Base-by-base conservation (phyloP, 2,888 invertebrate species). In the Leptinotarsa tumamoca region DNA sequence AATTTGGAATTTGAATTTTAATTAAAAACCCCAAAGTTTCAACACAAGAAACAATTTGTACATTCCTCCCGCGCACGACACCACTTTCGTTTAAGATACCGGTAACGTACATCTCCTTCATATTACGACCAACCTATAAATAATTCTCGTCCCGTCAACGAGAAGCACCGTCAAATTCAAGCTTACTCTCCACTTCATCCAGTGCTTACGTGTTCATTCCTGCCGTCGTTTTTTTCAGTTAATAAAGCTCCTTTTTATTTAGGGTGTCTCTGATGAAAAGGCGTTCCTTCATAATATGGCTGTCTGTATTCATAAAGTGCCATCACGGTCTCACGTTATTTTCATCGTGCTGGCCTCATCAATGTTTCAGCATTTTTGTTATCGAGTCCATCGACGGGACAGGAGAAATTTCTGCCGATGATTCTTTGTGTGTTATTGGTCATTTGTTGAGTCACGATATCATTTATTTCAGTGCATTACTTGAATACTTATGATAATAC, bases 191-290 rank as follows among this genome's bases (percentile, higher is more conserved):
- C 23, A 68, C 54, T 68, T 68, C 51, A 68, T 68, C 52, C 68
- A 51, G 52, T 68, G 68, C 52, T 52, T 51, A 68, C 68, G 68
- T 52, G 52, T 68, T 52, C 68, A 68, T 52, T 49, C 49, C 43
- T 68, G n/a, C 68, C 23, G 68, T 27, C 52, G 52, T 23, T 27
- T 54, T 68, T 68, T 43, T 54, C 68, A 52, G 68, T 68, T 68
- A 68, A 67, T 67, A 67, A 50, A 67, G 43, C 51, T 18, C 51
- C 51, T 67, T 67, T 67, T 67, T 67, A 67, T 67, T 67, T 67
- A 49, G 5, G 51, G 51, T 49, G 14, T 15, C 51, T 21, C 67
- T 67, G 67, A 67, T 67, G 67, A 51, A 67, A 67, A 23, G 51
- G 67, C 50, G 18, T 18, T 23, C 23, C 23, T 43, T 67, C 67